Conservation (phyloP, 2,888 invertebrate genomes). For the Oligia fasciuncula region DNA sequence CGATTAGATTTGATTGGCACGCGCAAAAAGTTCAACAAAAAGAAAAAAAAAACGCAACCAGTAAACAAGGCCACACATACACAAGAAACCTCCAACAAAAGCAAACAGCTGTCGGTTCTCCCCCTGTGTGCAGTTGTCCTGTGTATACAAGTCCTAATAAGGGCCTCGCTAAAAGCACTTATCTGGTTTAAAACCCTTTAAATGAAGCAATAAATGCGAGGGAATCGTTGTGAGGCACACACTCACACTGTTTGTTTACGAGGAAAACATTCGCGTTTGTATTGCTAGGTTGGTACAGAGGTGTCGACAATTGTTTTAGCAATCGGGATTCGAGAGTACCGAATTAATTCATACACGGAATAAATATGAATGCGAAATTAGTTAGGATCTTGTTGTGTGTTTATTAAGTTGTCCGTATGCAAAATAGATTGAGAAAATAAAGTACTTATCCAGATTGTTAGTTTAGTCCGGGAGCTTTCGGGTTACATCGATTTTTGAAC, state of each 20-base stretch:
- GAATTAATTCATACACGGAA: constrained; percentile 60
- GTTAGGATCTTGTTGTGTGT: constrained; percentile 21
- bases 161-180: constrained; percentile 79
- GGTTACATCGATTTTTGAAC: constrained; percentile 20
- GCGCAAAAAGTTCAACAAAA: constrained; percentile 35
- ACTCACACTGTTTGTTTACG: constrained; percentile 69
- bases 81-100: constrained; percentile 54
- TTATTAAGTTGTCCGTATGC: constrained; percentile 29
- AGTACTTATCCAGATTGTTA: constrained; percentile 11
- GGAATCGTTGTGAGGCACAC: constrained; percentile 66
- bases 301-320: constrained; percentile 60
- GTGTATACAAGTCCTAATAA: constrained; percentile 78
- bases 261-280: constrained; percentile 51
- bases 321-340: constrained; percentile 49
- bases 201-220: constrained; percentile 85
- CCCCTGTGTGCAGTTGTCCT: constrained; percentile 62
- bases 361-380: constrained; percentile 60
- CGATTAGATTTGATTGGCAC: constrained; percentile 60
- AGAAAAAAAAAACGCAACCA: constrained; percentile 33
- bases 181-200: constrained; percentile 83
- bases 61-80: constrained; percentile 47
- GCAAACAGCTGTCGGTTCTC: constrained; percentile 59
- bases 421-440: constrained; percentile 16
- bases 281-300: constrained; percentile 43
- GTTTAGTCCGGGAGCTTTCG: constrained; percentile 5